Base-by-base conservation (phyloP, 2,797 vertebrate genomes). In the Myotis planiceps region DNA sequence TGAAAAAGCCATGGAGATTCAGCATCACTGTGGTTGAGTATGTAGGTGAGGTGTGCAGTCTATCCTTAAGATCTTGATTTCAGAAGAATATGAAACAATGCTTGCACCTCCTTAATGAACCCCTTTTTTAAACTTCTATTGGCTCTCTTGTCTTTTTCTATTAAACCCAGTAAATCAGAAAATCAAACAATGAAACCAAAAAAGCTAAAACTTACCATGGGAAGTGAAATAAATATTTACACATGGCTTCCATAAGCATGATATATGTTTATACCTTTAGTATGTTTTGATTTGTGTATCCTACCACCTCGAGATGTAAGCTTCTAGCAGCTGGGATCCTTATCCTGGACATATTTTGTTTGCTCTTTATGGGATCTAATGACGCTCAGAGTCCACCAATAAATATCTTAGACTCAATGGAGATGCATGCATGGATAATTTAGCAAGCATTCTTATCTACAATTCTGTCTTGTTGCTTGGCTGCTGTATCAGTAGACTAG, bases 401-500 rank as follows among this genome's bases (percentile, higher is more conserved):
- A 95, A 95, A 94, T 88, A 80, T 71, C 65, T 74, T 79, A 78
- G 32, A 66, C 79, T 81, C 76, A 53, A 34, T 49, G 32, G 63
- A 86, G 92, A 86, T 84, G 32, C 42, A 45, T 53, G n/a, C 72
- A 82, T 88, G 74, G 81, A 65, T 94, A 96, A 92, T 86, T 86
- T 93, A 82, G 65, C 87, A 89, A 85, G 69, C 92, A 97, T 98
- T 97, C 94, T 98, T 82, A 81, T 94, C 96, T 88, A 96, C 94
- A 98, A 74, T 88, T 92, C 96, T 92, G 92, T 97, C 80, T 60
- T 97, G 98, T 97, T 98, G 97, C 97, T 99, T 99, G 98, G 98
- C 98, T 98, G 98, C 98, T 98, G 98, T 98, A 97, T 98, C 98
- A 96, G 98, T 98, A 98, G 98, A 98, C 98, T 96, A 88, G 83